Evolutionary conservation across 1,140 invertebrate species (phyloP).

Genomic region (Bombus huntii): DNA sequence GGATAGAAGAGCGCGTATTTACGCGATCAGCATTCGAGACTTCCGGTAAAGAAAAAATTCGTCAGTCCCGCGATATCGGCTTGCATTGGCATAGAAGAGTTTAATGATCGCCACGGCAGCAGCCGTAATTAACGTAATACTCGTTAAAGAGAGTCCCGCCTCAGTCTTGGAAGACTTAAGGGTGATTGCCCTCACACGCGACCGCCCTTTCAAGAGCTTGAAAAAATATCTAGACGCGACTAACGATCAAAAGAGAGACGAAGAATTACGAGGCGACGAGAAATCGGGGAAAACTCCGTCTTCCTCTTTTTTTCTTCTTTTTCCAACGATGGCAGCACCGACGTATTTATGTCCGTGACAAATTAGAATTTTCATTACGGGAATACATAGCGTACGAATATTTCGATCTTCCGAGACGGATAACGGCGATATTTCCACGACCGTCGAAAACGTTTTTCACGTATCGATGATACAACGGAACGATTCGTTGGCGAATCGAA

Average conservation of each 20-base stretch:
- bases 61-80: slow-evolving; percentile 34
- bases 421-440: too few species aligned
- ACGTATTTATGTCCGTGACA: neutral
- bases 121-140: slow-evolving; percentile 63
- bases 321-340: neutral
- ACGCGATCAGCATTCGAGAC: neutral
- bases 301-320: neutral
- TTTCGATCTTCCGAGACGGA: too few species aligned
- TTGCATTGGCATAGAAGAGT: slow-evolving; percentile 68
- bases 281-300: neutral
- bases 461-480: too few species aligned
- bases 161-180: slow-evolving; percentile 40
- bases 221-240: slow-evolving; percentile 47
- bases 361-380: too few species aligned
- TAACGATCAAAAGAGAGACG: slow-evolving; percentile 45
- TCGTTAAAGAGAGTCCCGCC: slow-evolving; percentile 46
- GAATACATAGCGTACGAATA: neutral
- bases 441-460: too few species aligned
- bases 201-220: slow-evolving; percentile 19
- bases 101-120: slow-evolving; percentile 63
- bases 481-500: too few species aligned
- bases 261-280: slow-evolving; percentile 15
- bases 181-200: slow-evolving; percentile 32
- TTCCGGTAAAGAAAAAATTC: neutral
- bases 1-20: neutral